Evolutionary conservation across 2,888 invertebrate genomes (phyloP), one percentile per base, ranked within the genome.

Genomic region (Noctua comes): DNA sequence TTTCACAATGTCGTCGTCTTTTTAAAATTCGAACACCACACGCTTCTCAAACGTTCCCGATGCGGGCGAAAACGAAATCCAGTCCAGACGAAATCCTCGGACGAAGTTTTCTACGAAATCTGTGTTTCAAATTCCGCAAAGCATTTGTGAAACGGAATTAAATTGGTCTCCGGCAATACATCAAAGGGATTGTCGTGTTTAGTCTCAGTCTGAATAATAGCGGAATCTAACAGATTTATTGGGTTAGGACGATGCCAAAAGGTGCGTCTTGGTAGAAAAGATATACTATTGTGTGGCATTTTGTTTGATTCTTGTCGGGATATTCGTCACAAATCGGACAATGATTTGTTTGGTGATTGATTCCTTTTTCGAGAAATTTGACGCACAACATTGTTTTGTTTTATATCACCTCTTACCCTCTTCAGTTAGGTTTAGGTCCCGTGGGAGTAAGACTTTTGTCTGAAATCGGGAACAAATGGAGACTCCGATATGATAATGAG

Each of bases 111-210:
- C 64, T 65, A 74, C 68, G 31, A 74, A 72, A 81, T 76, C 85
- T 68, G 64, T 78, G 83, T 84, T 82, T 82, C 77, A 81, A 85
- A 83, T 88, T 88, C 78, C 79, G 57, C 40, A 74, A 79, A 81
- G 80, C 77, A 80, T 85, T 86, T 80, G 74, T 71, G 72, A 76
- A 78, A 68, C 62, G 75, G 79, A 89, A 88, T 88, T 88, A 88
- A 85, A 89, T 82, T 69, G 77, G 78, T 81, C 79, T 73, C 36
- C 68, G 36, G 82, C 77, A 72, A 89, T 84, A 85, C 75, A 83
- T 89, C 89, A 89, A 89, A 87, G 87, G 84, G 90, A 87, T 88
- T 80, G 73, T 78, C 70, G 77, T 83, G 83, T 88, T 89, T 86
- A 85, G 82, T 85, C 82, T 75, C 68, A 36, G 76, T 84, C 82